phyloP scores from a whole-genome alignment of 2,797 vertebrate genomes.

The Lagorchestes hirsutus region DNA sequence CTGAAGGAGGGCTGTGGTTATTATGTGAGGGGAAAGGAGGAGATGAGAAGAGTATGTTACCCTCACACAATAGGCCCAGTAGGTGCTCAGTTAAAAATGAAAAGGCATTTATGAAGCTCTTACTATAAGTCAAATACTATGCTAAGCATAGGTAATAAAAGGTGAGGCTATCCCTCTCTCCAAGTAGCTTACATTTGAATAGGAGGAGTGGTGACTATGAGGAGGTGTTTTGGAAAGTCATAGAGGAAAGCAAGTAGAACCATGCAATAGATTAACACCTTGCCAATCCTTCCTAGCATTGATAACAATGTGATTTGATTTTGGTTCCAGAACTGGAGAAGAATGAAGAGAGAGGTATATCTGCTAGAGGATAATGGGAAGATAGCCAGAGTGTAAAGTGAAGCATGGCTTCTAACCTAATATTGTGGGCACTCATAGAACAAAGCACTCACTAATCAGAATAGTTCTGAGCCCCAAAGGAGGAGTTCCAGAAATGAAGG shows the following conservation, averaged over 20 bases:
- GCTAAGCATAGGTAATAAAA: not conserved
- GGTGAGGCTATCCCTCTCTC: not conserved
- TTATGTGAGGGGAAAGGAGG: not conserved
- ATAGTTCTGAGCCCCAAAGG: not conserved
- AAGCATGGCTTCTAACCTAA: not conserved
- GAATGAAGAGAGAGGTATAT: not conserved
- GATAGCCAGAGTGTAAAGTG: not conserved
- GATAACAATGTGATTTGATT: not conserved
- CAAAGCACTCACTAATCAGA: not conserved
- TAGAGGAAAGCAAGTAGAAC: not conserved
- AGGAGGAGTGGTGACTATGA: not conserved
- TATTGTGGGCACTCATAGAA: not conserved
- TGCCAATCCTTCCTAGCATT: not conserved
- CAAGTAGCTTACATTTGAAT: not conserved
- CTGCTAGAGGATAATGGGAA: not conserved
- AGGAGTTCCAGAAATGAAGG: not conserved
- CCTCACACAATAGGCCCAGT: not conserved
- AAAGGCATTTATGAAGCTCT: not conserved
- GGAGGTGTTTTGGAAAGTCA: not conserved
- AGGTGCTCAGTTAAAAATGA: not conserved
- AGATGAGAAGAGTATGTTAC: not conserved
- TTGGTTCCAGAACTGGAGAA: not conserved
- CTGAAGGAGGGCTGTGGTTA: not conserved
- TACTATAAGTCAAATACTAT: not conserved
- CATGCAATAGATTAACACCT: not conserved